Conservation (phyloP, 2,888 invertebrate genomes). For the Hyles lineata region DNA sequence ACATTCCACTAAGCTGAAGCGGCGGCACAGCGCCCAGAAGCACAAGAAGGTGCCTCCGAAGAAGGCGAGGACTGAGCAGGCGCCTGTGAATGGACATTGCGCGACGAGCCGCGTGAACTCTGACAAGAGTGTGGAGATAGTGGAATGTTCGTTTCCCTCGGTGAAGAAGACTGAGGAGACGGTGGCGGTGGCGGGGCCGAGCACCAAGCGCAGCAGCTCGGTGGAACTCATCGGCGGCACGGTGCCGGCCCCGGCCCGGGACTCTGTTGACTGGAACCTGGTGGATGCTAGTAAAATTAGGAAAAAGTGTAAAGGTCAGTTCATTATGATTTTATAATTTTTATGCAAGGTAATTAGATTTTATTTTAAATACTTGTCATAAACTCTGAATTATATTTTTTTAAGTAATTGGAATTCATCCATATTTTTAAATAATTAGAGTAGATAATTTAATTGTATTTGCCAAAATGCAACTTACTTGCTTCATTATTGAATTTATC, state of each 20-base stretch:
- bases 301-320: conserved; percentile 80
- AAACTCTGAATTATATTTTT: no score
- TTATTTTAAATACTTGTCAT: background rate
- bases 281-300: conserved; percentile 85
- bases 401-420: no score
- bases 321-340: conserved; percentile 15
- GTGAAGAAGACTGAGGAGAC: conserved; percentile 59
- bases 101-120: conserved; percentile 50
- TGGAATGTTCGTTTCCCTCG: conserved; percentile 59
- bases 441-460: no score
- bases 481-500: no score
- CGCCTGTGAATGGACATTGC: conserved; percentile 65
- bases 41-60: conserved; percentile 70
- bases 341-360: background rate
- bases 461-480: no score
- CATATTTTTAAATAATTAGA: no score
- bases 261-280: conserved; percentile 80
- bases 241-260: conserved; percentile 73
- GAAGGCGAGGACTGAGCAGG: conserved; percentile 62
- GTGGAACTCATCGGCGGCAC: conserved; percentile 78
- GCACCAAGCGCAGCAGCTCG: conserved; percentile 70
- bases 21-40: conserved; percentile 70
- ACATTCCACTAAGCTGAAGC: conserved; percentile 72
- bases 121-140: conserved; percentile 75
- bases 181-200: conserved; percentile 67